phyloP scores from a whole-genome alignment of 2,888 invertebrate genomes.

The Torymus tubicola region DNA sequence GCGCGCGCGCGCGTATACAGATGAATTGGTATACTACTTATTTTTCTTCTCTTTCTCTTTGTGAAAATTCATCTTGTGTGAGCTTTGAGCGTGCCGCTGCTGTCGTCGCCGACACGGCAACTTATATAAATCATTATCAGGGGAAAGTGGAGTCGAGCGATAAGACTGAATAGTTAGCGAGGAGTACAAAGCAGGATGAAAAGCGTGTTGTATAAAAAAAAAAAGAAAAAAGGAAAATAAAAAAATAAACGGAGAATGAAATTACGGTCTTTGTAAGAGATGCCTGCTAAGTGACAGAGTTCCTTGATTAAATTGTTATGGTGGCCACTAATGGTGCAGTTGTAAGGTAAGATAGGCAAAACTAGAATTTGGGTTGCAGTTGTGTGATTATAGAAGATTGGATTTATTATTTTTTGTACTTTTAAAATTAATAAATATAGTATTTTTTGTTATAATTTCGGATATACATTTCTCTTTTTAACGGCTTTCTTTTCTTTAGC shows the following conservation, averaged over 20 bases:
- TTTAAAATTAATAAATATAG: too few relatives aligned
- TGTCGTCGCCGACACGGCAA: constrained; percentile 4
- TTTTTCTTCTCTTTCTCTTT: constrained; percentile 10
- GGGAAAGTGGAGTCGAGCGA: not conserved
- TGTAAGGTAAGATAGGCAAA: too few relatives aligned
- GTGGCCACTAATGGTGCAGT: too few relatives aligned
- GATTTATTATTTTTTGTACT: too few relatives aligned
- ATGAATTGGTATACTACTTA: too few relatives aligned
- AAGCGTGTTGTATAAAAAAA: not conserved
- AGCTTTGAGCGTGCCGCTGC: not conserved
- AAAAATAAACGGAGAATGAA: not conserved
- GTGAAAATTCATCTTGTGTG: not conserved
- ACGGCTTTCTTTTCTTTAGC: too few relatives aligned
- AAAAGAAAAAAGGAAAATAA: not conserved
- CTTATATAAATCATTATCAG: constrained; percentile 30
- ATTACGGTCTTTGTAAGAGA: not conserved
- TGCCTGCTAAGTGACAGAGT: not conserved
- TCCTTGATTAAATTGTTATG: too few relatives aligned
- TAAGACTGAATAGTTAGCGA: not conserved
- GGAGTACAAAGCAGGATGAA: not conserved
- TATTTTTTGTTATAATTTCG: too few relatives aligned
- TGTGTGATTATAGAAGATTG: too few relatives aligned
- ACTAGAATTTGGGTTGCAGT: too few relatives aligned
- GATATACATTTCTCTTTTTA: too few relatives aligned
- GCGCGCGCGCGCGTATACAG: too few relatives aligned